These are phyloP conservation scores for Tortrix viridana DNA, from an alignment of 2,888 invertebrate species.

Conservation along the genomic window DNA sequence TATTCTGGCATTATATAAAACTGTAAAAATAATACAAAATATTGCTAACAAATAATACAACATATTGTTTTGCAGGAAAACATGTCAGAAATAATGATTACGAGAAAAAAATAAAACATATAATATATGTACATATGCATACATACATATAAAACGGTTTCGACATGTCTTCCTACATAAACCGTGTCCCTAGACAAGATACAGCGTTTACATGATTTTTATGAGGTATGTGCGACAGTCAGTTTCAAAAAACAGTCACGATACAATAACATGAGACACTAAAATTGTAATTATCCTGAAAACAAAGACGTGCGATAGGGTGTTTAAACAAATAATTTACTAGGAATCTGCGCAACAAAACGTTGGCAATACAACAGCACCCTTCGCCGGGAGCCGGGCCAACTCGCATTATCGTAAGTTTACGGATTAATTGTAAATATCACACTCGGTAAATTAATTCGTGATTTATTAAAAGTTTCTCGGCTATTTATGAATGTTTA, in stretches of 20 bases:
- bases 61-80: too few relatives aligned
- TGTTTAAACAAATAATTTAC: neutral
- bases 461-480: slow-evolving; percentile 12
- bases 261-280: neutral
- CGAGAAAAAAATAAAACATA: too few relatives aligned
- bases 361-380: slow-evolving; percentile 20
- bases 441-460: slow-evolving; percentile 2
- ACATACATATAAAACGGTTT: too few relatives aligned
- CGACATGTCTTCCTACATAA: too few relatives aligned
- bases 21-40: too few relatives aligned
- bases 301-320: slow-evolving; percentile 9
- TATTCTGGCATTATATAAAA: too few relatives aligned
- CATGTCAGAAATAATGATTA: too few relatives aligned
- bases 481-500: slow-evolving; percentile 15
- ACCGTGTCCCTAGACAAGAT: too few relatives aligned
- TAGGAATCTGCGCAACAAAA: slow-evolving; percentile 13
- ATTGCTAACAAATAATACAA: too few relatives aligned
- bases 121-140: too few relatives aligned
- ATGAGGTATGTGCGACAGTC: too few relatives aligned
- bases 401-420: slow-evolving; percentile 26
- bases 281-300: neutral
- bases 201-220: too few relatives aligned
- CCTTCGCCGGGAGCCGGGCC: slow-evolving; percentile 8
- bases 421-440: slow-evolving; percentile 9
- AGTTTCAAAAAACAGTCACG: neutral